Evolutionary conservation across 1,140 invertebrate species (phyloP).

Genomic region (Arion vulgaris): DNA sequence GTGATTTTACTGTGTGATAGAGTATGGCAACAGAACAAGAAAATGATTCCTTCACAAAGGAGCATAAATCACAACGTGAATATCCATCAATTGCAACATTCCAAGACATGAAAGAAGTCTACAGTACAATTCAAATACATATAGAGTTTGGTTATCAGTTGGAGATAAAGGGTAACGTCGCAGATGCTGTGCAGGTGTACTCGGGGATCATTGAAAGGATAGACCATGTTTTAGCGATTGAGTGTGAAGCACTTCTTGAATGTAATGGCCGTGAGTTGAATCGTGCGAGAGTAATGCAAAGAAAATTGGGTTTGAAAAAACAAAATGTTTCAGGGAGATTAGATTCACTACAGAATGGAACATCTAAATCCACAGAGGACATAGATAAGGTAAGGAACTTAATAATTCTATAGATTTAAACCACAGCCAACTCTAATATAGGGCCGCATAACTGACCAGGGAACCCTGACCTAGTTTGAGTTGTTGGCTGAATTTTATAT

Average conservation of each 20-base stretch:
- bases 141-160: neutral
- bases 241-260: neutral
- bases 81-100: neutral
- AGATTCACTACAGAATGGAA: neutral
- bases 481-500: too few relatives aligned
- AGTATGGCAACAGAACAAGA: neutral
- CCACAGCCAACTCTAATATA: too few relatives aligned
- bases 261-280: neutral
- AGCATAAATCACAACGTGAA: neutral
- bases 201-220: neutral
- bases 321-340: neutral
- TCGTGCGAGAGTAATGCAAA: neutral
- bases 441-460: too few relatives aligned
- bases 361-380: neutral
- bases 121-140: neutral
- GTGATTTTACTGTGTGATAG: neutral
- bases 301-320: neutral
- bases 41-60: neutral
- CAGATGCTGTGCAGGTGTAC: neutral
- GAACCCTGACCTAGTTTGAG: too few relatives aligned
- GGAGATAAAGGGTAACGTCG: neutral
- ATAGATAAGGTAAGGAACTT: neutral
- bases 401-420: too few relatives aligned
- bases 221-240: neutral
- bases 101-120: neutral